Evolutionary conservation across 37 sponge, comb jelly and placozoan genomes (phyloP), one percentile per base, ranked within the genome.

Genomic region (Diacarnus erythraeanus): DNA sequence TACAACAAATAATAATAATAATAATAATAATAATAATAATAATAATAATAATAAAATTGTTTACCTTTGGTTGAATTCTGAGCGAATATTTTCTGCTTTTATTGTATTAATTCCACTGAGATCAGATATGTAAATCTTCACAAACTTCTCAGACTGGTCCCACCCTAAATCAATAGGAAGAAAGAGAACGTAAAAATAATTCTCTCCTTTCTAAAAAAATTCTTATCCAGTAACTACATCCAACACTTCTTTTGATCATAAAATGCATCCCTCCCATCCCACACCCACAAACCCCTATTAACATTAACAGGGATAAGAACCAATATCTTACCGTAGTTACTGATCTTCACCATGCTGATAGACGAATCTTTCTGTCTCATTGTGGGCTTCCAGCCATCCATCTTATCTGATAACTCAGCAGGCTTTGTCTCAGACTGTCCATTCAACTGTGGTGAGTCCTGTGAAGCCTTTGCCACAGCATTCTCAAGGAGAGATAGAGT

Each of bases 121-220:
- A 63, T 98, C 33, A 23, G 21, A 43, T n/a, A 40, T 43, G 72
- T 41, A 96, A 4, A 98, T 86, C 70, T 98, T 98, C 17, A 98
- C 93, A 80, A 57, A 80, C 65, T 84, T 86, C 15, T 80, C 84
- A 38, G 87, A 68, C 70, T 98, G 92, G 36, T 98, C 99, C 99
- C 99, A 98, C 21, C 95, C 97, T 95, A n/a, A n/a, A n/a, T n/a
- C n/a, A n/a, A n/a, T n/a, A n/a, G n/a, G n/a, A n/a, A n/a, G n/a
- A n/a, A n/a, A n/a, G n/a, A n/a, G n/a, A n/a, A n/a, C n/a, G n/a
- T n/a, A n/a, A n/a, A n/a, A n/a, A n/a, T n/a, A n/a, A n/a, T n/a
- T n/a, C n/a, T n/a, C n/a, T n/a, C n/a, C n/a, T n/a, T n/a, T n/a
- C n/a, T n/a, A n/a, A n/a, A n/a, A n/a, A n/a, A n/a, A n/a, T n/a